Evolutionary conservation across 1,140 invertebrate species (phyloP), one percentile per base, ranked within the genome.

Genomic region (Potamilus streckersoni): DNA sequence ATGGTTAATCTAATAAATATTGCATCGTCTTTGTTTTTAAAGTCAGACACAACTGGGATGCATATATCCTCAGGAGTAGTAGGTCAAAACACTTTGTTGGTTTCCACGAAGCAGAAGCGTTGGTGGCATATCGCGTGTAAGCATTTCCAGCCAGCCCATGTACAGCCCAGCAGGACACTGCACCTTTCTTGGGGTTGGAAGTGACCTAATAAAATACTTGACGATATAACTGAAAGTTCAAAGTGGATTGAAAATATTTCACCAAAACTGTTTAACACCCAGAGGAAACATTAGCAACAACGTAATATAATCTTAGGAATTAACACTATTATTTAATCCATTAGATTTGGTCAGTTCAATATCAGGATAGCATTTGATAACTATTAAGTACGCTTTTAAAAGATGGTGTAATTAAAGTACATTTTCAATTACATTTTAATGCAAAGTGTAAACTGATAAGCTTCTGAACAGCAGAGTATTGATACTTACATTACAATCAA

Each of bases 121-220:
- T 0, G 97, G 96, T 65, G 96, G 96, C 92, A 98, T 93, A 84
- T 95, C 94, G 80, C 92, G 92, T 12, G 96, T 97, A 62, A 98
- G 91, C 69, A 94, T 93, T 91, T 98, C 97, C 79, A 98, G 86
- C 97, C 97, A 98, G 20, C 96, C 94, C 95, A 98, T 96, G 89
- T 98, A 99, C 56, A 99, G 91, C 0, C 95, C 94, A 2, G 96
- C 95, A n/a, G 96, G 95, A 96, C 92, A 94, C 2, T 93, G 94
- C n/a, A 95, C 95, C 91, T 96, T 96, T 69, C 96, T 92, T 14
- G 96, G 96, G 93, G 98, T 96, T 2, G 96, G 96, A 76, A 98
- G 90, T 14, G 97, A 98, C 93, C 94, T 95, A 85, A 69, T 84
- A 78, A 71, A 79, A 77, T 65, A 58, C 31, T 71, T 62, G 58